Evolutionary conservation across 2,113 vertebrate species (phyloP).

Genomic region (Nesogale talazaci): DNA sequence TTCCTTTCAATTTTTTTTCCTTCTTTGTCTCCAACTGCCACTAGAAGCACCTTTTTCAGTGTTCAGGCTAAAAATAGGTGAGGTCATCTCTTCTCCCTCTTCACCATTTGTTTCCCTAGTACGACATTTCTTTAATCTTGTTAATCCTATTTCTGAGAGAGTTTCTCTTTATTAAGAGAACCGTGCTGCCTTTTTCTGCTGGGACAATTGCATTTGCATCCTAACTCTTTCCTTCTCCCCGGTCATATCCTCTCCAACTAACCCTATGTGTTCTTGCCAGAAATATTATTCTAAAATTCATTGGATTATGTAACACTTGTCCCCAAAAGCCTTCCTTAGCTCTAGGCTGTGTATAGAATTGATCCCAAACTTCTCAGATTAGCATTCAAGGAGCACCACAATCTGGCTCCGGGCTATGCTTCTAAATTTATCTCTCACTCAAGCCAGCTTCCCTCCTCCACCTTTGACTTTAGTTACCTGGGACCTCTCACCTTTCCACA

Average conservation of each 20-base stretch:
- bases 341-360: neutral
- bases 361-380: constrained; percentile 7
- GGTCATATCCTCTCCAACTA: neutral
- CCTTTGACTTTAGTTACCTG: neutral
- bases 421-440: constrained; percentile 34
- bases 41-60: neutral
- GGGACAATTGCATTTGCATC: neutral
- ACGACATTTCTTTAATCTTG: neutral
- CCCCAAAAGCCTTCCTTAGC: constrained; percentile 35
- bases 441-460: neutral
- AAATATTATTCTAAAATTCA: neutral
- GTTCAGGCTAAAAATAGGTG: neutral
- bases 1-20: neutral
- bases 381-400: neutral
- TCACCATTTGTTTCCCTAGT: neutral
- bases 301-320: neutral
- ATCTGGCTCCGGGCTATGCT: constrained; percentile 6
- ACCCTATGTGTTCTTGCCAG: neutral
- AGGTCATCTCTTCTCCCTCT: neutral
- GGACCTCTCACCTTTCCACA: neutral
- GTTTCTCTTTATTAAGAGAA: neutral
- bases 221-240: neutral
- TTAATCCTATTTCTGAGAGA: neutral
- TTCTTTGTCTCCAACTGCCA: neutral
- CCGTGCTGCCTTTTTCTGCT: neutral